These are phyloP conservation scores for Edolisoma coerulescens DNA, from an alignment of 2,113 vertebrate genomes.

Conservation along the genomic window DNA sequence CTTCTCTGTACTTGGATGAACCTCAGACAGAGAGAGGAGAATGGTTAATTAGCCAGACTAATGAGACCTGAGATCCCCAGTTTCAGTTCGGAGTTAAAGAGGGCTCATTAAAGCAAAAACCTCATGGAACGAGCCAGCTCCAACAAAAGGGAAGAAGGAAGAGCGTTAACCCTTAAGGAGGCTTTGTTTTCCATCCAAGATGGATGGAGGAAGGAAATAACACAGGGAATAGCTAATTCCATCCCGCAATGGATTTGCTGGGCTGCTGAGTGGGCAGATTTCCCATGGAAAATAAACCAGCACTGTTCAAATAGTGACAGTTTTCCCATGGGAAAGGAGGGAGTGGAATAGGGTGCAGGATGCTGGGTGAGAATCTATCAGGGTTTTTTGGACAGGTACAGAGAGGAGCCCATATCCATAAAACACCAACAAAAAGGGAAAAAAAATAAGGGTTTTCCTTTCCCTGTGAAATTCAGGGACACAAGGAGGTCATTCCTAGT, in stretches of 20 bases:
- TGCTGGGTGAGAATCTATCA: not conserved
- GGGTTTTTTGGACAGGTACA: not conserved
- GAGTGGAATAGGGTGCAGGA: not conserved
- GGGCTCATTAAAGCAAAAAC: slow-evolving; percentile 22
- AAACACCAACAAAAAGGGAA: not conserved
- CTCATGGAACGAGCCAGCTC: not conserved
- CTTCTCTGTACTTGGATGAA: not conserved
- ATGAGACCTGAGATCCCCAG: slow-evolving; percentile 10
- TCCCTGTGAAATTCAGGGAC: not conserved
- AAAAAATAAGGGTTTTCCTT: not conserved
- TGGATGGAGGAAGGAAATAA: not conserved
- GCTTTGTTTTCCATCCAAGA: not conserved
- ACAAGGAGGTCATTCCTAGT: not conserved
- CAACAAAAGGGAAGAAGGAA: not conserved
- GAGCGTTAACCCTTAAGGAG: not conserved
- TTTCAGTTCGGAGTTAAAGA: not conserved
- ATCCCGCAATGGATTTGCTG: not conserved
- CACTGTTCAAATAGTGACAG: not conserved
- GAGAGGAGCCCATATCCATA: not conserved
- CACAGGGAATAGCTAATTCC: not conserved
- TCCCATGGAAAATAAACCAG: not conserved
- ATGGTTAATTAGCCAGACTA: slow-evolving; percentile 46
- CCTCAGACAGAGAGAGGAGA: not conserved
- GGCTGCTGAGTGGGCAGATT: not conserved
- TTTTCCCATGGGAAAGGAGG: not conserved